These are phyloP conservation scores for Typhlichthys subterraneus DNA, from an alignment of 2,797 vertebrate genomes.

Conservation along the genomic window DNA sequence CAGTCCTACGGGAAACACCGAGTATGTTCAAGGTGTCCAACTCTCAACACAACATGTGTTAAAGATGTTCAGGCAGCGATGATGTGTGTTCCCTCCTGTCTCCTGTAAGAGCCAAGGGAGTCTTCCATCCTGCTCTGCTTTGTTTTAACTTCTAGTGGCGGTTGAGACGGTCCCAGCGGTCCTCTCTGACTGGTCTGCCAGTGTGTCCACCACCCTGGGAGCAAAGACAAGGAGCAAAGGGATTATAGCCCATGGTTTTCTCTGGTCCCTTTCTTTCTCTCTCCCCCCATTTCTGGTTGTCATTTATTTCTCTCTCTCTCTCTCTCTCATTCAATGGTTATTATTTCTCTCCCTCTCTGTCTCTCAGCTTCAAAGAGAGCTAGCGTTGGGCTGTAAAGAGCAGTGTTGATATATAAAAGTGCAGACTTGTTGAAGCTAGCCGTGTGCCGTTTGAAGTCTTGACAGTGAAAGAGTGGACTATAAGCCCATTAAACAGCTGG, in stretches of 20 bases:
- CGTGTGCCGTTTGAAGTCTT: constrained; percentile 60
- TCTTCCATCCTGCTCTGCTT: neutral
- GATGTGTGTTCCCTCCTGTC: no score
- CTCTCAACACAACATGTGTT: neutral
- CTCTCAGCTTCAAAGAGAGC: no score
- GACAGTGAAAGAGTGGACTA: constrained; percentile 51
- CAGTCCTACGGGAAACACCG: no score
- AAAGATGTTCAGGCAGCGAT: neutral
- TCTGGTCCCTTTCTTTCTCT: constrained; percentile 1
- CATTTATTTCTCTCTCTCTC: neutral
- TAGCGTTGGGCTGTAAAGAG: neutral
- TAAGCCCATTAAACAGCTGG: constrained; percentile 44
- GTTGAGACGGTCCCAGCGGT: neutral
- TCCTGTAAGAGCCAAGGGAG: no score
- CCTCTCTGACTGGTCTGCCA: neutral
- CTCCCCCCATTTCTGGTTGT: constrained; percentile 3
- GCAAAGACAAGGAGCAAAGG: no score
- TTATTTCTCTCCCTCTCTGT: constrained; percentile 11
- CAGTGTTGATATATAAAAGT: constrained; percentile 40
- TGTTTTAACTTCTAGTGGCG: neutral
- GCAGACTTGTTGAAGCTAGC: constrained; percentile 54
- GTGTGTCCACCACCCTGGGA: neutral
- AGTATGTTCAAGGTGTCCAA: neutral
- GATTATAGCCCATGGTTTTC: neutral
- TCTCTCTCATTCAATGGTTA: neutral